phyloP scores from a whole-genome alignment of 2,113 vertebrate genomes.

The Melospiza melodia region DNA sequence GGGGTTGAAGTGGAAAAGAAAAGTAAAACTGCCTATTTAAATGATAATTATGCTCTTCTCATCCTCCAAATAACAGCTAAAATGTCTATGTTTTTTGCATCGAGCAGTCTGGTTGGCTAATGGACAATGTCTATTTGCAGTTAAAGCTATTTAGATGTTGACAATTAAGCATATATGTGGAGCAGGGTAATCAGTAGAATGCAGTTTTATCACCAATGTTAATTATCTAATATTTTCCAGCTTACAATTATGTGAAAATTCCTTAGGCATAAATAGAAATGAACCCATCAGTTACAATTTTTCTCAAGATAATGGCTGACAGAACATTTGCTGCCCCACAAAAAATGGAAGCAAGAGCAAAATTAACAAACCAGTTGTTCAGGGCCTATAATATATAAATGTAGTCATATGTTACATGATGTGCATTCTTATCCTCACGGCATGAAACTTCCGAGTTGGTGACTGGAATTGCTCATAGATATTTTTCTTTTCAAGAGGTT shows the following conservation, averaged over 20 bases:
- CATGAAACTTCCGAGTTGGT: neutral
- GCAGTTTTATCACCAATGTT: conserved; percentile 60
- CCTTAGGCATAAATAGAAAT: conserved; percentile 59
- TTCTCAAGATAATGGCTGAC: conserved; percentile 53
- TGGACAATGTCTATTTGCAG: conserved; percentile 72
- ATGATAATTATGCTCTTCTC: conserved; percentile 43
- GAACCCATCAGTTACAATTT: conserved; percentile 60
- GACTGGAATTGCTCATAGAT: neutral
- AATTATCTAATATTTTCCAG: conserved; percentile 70
- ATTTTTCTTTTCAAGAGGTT: neutral
- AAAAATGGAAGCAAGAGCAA: conserved; percentile 21
- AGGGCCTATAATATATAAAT: neutral
- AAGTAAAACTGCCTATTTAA: conserved; percentile 43
- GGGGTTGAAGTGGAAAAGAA: neutral
- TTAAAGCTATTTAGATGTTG: conserved; percentile 66
- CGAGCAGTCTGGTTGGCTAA: conserved; percentile 67
- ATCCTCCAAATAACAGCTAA: conserved; percentile 49
- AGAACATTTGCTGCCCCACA: conserved; percentile 23
- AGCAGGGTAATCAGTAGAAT: conserved; percentile 60
- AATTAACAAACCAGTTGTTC: conserved; percentile 38
- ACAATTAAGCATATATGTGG: conserved; percentile 67
- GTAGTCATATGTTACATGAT: neutral
- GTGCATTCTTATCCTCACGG: neutral
- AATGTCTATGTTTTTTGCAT: conserved; percentile 60
- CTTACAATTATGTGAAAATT: conserved; percentile 59